Percentiles rank a stretch among this genome's conserved stretches.
Conservation (phyloP, 2,888 invertebrate genomes). For the Archips crataeganus region DNA sequence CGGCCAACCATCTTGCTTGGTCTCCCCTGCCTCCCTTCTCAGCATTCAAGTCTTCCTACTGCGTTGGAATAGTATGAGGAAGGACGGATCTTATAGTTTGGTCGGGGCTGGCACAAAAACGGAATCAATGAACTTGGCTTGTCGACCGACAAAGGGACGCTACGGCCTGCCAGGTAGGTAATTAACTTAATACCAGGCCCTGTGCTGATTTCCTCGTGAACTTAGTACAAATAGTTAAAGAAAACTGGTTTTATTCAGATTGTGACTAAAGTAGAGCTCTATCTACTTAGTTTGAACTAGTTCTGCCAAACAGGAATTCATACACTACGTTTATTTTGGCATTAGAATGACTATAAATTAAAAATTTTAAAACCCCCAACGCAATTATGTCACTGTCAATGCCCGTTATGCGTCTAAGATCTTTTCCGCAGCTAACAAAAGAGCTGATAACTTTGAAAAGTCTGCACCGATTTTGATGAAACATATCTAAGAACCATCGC, state of each 20-base stretch:
- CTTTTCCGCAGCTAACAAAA: no score
- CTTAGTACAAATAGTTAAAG: constrained; percentile 41
- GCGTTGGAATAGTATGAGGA: constrained; percentile 45
- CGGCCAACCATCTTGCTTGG: constrained; percentile 60
- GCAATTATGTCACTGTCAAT: no score
- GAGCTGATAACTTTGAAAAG: no score
- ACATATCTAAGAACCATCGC: no score
- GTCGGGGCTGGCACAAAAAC: constrained; percentile 72
- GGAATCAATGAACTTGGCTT: constrained; percentile 83
- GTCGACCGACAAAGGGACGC: constrained; percentile 83
- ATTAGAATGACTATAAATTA: no score
- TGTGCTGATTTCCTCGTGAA: constrained; percentile 59
- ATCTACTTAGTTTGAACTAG: no score
- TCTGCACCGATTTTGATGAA: no score
- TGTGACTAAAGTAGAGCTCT: background rate
- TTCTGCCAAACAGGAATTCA: background rate
- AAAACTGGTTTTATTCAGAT: background rate
- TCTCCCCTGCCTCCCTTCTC: constrained; percentile 55
- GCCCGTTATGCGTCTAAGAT: no score
- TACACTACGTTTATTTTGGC: no score
- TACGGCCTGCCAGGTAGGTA: constrained; percentile 78
- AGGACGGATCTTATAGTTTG: constrained; percentile 58
- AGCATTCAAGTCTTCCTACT: constrained; percentile 40
- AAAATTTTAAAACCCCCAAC: no score
- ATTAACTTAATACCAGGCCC: constrained; percentile 82